Conservation (phyloP, 2,888 invertebrate genomes). For the Aromia moschata region DNA sequence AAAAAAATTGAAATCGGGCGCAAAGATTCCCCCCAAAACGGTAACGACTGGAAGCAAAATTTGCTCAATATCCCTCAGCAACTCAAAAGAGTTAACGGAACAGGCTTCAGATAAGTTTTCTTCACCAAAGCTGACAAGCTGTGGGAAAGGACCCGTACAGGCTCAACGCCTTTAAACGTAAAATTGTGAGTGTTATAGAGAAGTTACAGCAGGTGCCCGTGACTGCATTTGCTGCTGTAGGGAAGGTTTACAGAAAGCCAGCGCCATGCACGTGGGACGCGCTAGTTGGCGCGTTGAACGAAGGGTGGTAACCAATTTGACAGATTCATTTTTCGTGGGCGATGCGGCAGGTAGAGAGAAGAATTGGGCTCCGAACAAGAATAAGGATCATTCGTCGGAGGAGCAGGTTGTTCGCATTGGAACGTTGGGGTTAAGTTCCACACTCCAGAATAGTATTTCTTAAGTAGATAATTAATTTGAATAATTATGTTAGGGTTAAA, state of each 20-base stretch:
- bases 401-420: constrained; percentile 87
- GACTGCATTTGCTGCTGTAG: constrained; percentile 81
- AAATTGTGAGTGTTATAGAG: constrained; percentile 78
- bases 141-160: constrained; percentile 75
- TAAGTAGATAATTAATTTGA: no score
- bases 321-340: constrained; percentile 73
- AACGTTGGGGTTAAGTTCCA: constrained; percentile 84
- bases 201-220: constrained; percentile 81
- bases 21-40: constrained; percentile 84
- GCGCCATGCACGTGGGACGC: constrained; percentile 89
- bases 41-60: constrained; percentile 86
- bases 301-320: constrained; percentile 70
- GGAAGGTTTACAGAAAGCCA: constrained; percentile 85
- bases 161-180: constrained; percentile 81
- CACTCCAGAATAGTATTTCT: constrained; percentile 95
- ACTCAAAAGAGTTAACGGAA: constrained; percentile 70
- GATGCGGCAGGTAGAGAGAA: constrained; percentile 92
- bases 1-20: constrained; percentile 89
- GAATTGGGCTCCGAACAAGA: constrained; percentile 76
- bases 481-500: no score
- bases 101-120: constrained; percentile 88
- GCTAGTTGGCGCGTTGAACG: constrained; percentile 72
- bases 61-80: constrained; percentile 74
- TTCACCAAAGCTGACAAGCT: constrained; percentile 90
- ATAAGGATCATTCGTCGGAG: constrained; percentile 88